A percentile compares a stretch with the other conserved stretches of the same genome.
These are phyloP conservation scores for Gymnocheta viridis DNA, from an alignment of 2,888 invertebrate genomes.

Conservation along the genomic window DNA sequence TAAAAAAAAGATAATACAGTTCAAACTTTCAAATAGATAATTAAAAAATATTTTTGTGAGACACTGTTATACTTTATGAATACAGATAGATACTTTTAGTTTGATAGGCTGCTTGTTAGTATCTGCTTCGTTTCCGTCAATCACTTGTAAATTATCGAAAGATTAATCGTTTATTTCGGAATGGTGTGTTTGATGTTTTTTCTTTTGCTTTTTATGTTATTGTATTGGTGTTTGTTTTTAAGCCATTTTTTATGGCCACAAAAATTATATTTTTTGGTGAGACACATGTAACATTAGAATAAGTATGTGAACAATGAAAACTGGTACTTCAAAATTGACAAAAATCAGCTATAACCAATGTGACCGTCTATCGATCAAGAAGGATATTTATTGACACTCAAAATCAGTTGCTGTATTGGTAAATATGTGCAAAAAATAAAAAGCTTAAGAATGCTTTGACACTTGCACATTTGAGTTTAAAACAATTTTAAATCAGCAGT, in stretches of 20 bases:
- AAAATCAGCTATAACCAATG: no score
- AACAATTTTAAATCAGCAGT: no score
- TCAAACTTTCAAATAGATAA: no score
- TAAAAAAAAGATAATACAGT: no score
- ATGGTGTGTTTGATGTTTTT: slow-evolving; percentile 79
- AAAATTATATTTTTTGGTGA: background rate
- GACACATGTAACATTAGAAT: background rate
- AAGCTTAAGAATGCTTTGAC: no score
- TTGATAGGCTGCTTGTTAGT: slow-evolving; percentile 50
- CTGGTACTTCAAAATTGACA: no score
- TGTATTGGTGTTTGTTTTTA: slow-evolving; percentile 18
- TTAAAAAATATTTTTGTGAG: background rate
- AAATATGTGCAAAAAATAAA: no score
- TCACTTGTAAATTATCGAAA: slow-evolving; percentile 81
- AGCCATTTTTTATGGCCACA: slow-evolving; percentile 34
- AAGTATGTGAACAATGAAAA: no score
- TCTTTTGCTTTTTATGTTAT: background rate
- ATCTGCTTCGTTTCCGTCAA: slow-evolving; percentile 80
- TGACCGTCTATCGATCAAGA: no score
- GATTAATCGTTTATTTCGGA: slow-evolving; percentile 81
- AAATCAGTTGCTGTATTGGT: no score
- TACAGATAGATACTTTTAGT: background rate
- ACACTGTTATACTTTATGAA: background rate
- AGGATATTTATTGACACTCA: no score
- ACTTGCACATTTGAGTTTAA: no score